Evolutionary conservation across 2,888 invertebrate species (phyloP), one percentile per base, ranked within the genome.

Genomic region (Himalopsyche tibetana): DNA sequence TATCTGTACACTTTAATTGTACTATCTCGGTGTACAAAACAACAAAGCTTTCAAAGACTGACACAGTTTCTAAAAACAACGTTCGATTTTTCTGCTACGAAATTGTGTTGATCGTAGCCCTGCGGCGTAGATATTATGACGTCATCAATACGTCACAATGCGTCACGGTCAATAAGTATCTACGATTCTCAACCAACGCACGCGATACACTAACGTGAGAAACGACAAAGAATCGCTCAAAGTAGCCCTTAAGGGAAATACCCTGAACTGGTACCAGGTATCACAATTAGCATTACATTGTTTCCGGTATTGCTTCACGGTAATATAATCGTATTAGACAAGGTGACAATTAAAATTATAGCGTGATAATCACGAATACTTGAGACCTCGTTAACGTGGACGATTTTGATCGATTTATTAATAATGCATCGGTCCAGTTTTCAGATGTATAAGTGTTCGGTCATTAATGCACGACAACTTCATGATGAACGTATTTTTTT

Each of bases 101-200:
- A 4, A 51, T 51, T 51, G 12, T 15, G 15, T 51, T 5, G 51
- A 36, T 9, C 36, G 28, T 28, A 74, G 74, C 4, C 36, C 38
- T 38, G 36, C 74, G 38, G 38, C 74, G 74, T 74, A 74, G 36
- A 74, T 36, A 4, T 2, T 74, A 74, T 74, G 74, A 38, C 74
- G 74, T 74, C 8, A 74, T 5, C 74, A 74, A 74, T 74, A 74
- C 74, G 74, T 74, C 74, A 74, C 28, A 74, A 28, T 36, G 74
- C 74, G 74, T 74, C 74, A 74, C 74, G 74, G 74, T 74, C 74
- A 74, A 36, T 28, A 19, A 63, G n/a, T 15, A 36, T 28, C 36
- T 74, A 74, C 74, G 36, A 74, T 28, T 38, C 28, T 15, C 15
- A 38, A 28, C 36, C 1, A 38, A 36, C 74, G 36, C 74, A 74